A percentile compares a stretch with the other conserved stretches of the same genome.
These are phyloP conservation scores for Patella caerulea DNA, from an alignment of 2,888 invertebrate species.

Conservation along the genomic window DNA sequence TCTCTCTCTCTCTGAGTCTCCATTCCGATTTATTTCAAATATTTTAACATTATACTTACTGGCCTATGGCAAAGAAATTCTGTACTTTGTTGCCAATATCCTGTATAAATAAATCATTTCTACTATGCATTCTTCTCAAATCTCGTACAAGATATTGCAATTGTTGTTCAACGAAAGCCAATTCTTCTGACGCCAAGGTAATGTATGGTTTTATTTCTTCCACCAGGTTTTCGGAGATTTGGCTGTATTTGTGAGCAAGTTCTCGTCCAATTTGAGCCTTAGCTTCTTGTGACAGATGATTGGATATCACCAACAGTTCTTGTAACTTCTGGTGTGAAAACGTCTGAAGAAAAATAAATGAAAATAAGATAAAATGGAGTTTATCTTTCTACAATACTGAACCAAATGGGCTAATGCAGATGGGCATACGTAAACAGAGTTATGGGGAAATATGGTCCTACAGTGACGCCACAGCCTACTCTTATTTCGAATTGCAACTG, in stretches of 20 bases:
- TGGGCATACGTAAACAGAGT: no score
- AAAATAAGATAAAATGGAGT: background rate
- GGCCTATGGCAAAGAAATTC: no score
- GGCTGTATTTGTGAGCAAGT: slow-evolving; percentile 43
- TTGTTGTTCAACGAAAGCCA: slow-evolving; percentile 36
- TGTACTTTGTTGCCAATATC: slow-evolving; percentile 42
- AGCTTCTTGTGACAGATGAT: background rate
- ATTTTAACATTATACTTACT: no score
- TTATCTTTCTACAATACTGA: no score
- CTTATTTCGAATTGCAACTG: no score
- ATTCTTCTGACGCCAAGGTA: slow-evolving; percentile 37
- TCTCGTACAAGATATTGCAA: slow-evolving; percentile 42
- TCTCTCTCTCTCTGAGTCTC: no score
- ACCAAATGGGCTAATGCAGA: no score
- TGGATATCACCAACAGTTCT: background rate
- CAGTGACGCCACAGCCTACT: no score
- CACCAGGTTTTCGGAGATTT: slow-evolving; percentile 40
- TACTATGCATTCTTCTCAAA: slow-evolving; percentile 45
- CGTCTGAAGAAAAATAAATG: background rate
- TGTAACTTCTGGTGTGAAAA: slow-evolving; percentile 5
- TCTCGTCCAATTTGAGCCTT: slow-evolving; percentile 10
- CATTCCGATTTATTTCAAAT: no score
- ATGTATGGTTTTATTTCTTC: slow-evolving; percentile 46
- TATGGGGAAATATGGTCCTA: no score
- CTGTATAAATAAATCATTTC: slow-evolving; percentile 50